A percentile compares a stretch with the other conserved stretches of the same genome.
These are phyloP conservation scores for Dendrolimus pini DNA, from an alignment of 2,888 invertebrate species.

Conservation along the genomic window DNA sequence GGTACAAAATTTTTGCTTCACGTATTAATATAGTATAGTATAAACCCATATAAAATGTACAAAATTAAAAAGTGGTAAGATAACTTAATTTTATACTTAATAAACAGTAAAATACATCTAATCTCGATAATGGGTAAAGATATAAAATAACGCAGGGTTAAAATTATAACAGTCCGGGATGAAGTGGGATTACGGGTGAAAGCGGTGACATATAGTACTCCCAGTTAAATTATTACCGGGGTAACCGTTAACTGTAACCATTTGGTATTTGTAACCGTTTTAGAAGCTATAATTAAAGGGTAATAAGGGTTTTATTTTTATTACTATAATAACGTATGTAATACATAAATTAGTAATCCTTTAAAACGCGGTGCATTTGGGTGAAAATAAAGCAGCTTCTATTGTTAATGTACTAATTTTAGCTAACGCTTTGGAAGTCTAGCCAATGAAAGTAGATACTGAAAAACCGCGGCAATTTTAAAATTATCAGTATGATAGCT, in stretches of 20 bases:
- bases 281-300: constrained; percentile 30
- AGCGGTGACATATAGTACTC: constrained; percentile 48
- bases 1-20: too few relatives aligned
- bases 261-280: constrained; percentile 22
- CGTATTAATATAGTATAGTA: too few relatives aligned
- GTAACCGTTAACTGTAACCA: not conserved
- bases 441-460: too few relatives aligned
- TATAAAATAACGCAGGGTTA: constrained; percentile 58
- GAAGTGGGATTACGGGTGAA: constrained; percentile 49
- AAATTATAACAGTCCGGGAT: constrained; percentile 48
- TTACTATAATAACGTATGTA: constrained; percentile 15
- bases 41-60: too few relatives aligned
- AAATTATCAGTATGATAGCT: too few relatives aligned
- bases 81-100: too few relatives aligned
- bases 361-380: not conserved
- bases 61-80: too few relatives aligned
- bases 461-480: too few relatives aligned
- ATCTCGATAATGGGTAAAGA: constrained; percentile 47
- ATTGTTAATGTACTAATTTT: too few relatives aligned
- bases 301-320: constrained; percentile 20
- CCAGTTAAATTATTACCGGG: constrained; percentile 23
- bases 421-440: too few relatives aligned
- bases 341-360: constrained; percentile 1
- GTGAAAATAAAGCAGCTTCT: not conserved
- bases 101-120: not conserved